These are phyloP conservation scores for Drosophila yakuba DNA, from an alignment of 1,140 invertebrate genomes.

Conservation along the genomic window DNA sequence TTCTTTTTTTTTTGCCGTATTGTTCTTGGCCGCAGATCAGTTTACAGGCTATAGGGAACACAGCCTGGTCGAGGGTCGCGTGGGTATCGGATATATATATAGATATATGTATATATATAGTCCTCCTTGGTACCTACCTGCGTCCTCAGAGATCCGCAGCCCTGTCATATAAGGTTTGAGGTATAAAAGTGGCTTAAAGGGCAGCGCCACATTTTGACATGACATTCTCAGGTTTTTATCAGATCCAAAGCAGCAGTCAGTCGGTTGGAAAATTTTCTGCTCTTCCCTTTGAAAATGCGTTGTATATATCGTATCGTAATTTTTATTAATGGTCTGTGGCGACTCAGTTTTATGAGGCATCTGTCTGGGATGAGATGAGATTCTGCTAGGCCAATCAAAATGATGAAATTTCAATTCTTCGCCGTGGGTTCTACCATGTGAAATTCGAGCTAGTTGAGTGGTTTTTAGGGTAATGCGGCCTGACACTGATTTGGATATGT, in stretches of 20 bases:
- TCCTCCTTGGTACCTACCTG: constrained; percentile 21
- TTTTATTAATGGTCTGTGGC: constrained; percentile 68
- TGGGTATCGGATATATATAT: constrained; percentile 50
- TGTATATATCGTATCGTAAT: constrained; percentile 51
- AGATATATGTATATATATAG: neutral
- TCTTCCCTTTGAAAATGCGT: constrained; percentile 34
- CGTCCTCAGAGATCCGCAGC: constrained; percentile 35
- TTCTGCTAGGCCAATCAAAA: constrained; percentile 64
- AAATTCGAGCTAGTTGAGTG: constrained; percentile 68
- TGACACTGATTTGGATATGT: constrained; percentile 66
- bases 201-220: constrained; percentile 77
- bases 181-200: constrained; percentile 47
- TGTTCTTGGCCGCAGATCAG: constrained; percentile 65
- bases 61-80: constrained; percentile 44
- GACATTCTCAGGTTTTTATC: constrained; percentile 73
- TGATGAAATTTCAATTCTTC: constrained; percentile 74
- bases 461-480: constrained; percentile 56
- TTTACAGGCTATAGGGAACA: constrained; percentile 49
- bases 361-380: constrained; percentile 37
- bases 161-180: constrained; percentile 53
- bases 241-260: constrained; percentile 66
- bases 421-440: constrained; percentile 30
- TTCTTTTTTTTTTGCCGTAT: constrained; percentile 26
- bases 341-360: constrained; percentile 63
- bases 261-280: constrained; percentile 69